Conservation (phyloP, 2,797 vertebrate genomes). For the Neosilurus hyrtlii region DNA sequence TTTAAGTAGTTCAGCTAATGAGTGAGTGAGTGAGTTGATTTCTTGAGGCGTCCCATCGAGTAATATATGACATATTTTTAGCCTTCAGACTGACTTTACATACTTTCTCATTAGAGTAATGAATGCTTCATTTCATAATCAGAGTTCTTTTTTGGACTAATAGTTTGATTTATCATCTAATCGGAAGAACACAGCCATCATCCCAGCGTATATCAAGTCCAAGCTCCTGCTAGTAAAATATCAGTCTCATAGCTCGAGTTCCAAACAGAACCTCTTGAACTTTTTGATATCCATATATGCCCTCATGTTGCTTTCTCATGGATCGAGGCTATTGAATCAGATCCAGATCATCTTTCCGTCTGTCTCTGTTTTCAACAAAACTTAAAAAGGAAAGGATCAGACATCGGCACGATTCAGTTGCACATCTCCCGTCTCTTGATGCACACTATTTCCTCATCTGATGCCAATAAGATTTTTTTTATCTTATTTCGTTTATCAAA, state of each 20-base stretch:
- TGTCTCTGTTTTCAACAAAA: slow-evolving; percentile 27
- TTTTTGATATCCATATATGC: background rate
- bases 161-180: slow-evolving; percentile 10
- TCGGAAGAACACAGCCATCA: background rate
- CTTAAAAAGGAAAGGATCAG: slow-evolving; percentile 37
- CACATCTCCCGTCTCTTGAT: slow-evolving; percentile 8
- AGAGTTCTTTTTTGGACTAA: background rate
- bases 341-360: slow-evolving; percentile 4
- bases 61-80: background rate
- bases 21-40: background rate
- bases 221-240: background rate
- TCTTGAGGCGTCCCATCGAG: background rate
- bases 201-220: background rate
- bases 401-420: slow-evolving; percentile 19
- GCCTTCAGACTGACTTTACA: background rate
- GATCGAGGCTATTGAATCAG: slow-evolving; percentile 5
- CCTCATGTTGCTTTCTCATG: slow-evolving; percentile 30
- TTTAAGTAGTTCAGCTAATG: no score
- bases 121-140: background rate
- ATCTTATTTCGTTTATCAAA: background rate
- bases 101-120: background rate
- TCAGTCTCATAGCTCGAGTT: background rate
- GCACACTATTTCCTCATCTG: slow-evolving; percentile 5
- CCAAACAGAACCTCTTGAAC: slow-evolving; percentile 26
- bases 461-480: background rate